Base-by-base conservation (phyloP, 2,888 invertebrate genomes). In the Trachelus troglodyta region DNA sequence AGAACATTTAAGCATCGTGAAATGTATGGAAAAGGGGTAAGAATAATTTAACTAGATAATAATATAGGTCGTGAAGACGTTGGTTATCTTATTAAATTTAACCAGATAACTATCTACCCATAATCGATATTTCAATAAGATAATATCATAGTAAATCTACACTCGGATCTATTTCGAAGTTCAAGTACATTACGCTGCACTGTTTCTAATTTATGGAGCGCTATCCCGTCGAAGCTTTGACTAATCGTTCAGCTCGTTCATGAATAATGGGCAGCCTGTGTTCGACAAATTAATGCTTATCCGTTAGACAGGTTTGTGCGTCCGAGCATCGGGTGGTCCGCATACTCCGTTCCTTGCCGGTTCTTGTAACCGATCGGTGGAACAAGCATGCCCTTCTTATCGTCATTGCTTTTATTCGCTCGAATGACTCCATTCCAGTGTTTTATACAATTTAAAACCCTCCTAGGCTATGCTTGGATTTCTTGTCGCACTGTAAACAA, bases 201-300 rank as follows among this genome's bases (percentile, higher is more conserved):
- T 56, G 56, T 56, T 56, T 56, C 23, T 56, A 56, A 56, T 56
- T 56, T 56, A 56, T 56, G 56, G 56, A 56, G 56, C 56, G 56
- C 56, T 56, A 56, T 56, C 56, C 33, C 33, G 71, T 33, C 71
- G 71, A 71, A 71, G 34, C 34, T 33, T 71, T 71, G 71, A 71
- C 34, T 71, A 71, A 71, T 71, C 34, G 71, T 15, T 71, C 71
- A 9, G 71, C 34, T 34, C 31, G 31, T 71, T 34, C 71, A 71
- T 71, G 71, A 71, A 71, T 71, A 71, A 71, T 71, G 31, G 71
- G 56, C 56, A 71, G 71, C 71, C 12, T 33, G 33, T 71, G 71
- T 31, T 71, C 34, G 34, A 71, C 71, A 71, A 71, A 71, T 71
- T 71, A 33, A 71, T 71, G 71, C 71, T 71, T 71, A 71, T 71